These are phyloP conservation scores for Anaspis maculata DNA, from an alignment of 2,888 invertebrate genomes.

Conservation along the genomic window DNA sequence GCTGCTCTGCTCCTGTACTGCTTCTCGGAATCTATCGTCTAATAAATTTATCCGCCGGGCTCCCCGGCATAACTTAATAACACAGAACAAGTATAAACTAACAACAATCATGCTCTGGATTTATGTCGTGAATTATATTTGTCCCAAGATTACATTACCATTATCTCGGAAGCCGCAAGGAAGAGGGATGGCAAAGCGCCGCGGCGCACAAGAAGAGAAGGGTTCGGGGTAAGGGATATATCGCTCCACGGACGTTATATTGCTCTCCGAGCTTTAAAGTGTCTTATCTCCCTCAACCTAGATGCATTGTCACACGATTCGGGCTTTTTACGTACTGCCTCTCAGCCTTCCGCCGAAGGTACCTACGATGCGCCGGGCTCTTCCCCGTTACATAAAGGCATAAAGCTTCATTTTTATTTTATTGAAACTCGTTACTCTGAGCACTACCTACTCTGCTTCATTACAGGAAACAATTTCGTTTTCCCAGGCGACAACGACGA, in stretches of 20 bases:
- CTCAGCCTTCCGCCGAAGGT: not conserved
- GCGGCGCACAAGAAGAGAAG: no score
- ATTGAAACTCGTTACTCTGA: constrained; percentile 8
- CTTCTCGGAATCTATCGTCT: constrained; percentile 6
- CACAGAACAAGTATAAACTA: constrained; percentile 33
- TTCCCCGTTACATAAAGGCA: no score
- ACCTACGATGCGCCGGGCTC: no score
- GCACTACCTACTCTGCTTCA: constrained; percentile 5
- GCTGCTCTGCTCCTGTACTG: not conserved
- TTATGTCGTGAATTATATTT: constrained; percentile 39
- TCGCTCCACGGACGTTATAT: constrained; percentile 20
- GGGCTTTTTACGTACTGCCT: constrained; percentile 7
- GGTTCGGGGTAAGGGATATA: constrained; percentile 18
- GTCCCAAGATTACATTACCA: constrained; percentile 41
- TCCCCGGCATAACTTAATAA: constrained; percentile 31
- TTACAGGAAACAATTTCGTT: constrained; percentile 2
- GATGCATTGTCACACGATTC: constrained; percentile 17
- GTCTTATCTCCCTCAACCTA: constrained; percentile 18
- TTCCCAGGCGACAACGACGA: not conserved
- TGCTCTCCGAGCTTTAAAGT: constrained; percentile 20
- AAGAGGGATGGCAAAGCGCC: constrained; percentile 16
- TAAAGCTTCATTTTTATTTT: constrained; percentile 10
- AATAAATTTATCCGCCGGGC: constrained; percentile 26
- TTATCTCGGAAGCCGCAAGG: constrained; percentile 29
- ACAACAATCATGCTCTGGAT: constrained; percentile 35